Evolutionary conservation across 2,113 vertebrate genomes (phyloP).

Genomic region (Aspiorhynchus laticeps): DNA sequence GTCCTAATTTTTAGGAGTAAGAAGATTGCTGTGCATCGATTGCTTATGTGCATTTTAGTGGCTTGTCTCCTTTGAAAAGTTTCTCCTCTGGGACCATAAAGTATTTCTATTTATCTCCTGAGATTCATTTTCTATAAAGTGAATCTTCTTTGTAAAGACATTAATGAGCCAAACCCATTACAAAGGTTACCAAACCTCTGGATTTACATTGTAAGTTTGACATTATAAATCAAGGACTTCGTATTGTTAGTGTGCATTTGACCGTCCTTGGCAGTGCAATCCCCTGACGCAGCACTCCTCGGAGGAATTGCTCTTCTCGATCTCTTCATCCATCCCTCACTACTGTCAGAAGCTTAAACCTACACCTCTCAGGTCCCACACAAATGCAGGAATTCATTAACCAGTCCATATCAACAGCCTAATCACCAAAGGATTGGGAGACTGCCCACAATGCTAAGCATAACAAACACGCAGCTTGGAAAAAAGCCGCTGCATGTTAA

Average conservation of each 20-base stretch:
- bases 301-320: slow-evolving; percentile 30
- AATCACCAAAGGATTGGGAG: slow-evolving; percentile 21
- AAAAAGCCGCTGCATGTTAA: background rate
- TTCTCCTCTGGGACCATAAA: background rate
- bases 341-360: slow-evolving; percentile 29
- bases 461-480: slow-evolving; percentile 8
- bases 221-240: slow-evolving; percentile 33
- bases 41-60: background rate
- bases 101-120: background rate
- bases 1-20: no score
- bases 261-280: slow-evolving; percentile 41
- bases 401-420: background rate
- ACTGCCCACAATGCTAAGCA: background rate
- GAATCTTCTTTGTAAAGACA: background rate
- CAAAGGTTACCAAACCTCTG: slow-evolving; percentile 13
- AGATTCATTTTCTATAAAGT: slow-evolving; percentile 4
- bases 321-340: slow-evolving; percentile 38
- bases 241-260: slow-evolving; percentile 31
- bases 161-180: slow-evolving; percentile 37
- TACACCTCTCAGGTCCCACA: slow-evolving; percentile 9
- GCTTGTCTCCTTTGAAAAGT: background rate
- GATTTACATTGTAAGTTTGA: slow-evolving; percentile 46
- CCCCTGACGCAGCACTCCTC: slow-evolving; percentile 30
- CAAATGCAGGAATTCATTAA: background rate
- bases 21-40: background rate